Evolutionary conservation across 2,888 invertebrate genomes (phyloP).

Genomic region (Caenorhabditis doughertyi): DNA sequence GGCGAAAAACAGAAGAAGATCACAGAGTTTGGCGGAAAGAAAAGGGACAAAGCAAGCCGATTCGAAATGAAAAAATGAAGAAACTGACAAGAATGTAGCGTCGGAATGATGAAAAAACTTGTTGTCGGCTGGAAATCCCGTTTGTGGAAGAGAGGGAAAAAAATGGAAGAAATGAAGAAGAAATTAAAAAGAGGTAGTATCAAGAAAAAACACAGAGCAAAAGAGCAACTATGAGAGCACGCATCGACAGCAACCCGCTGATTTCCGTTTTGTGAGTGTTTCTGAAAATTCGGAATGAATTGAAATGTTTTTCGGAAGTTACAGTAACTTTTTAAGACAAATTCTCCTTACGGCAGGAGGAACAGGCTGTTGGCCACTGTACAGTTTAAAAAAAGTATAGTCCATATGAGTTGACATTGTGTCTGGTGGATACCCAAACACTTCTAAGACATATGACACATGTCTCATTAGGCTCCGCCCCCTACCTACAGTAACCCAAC

Average conservation of each 20-base stretch:
- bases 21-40: slow-evolving; percentile 36
- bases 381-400: no score
- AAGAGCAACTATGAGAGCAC: slow-evolving; percentile 64
- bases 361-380: no score
- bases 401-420: no score
- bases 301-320: no score
- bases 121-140: slow-evolving; percentile 47
- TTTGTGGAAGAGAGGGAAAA: slow-evolving; percentile 20
- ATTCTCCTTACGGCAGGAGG: no score
- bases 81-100: slow-evolving; percentile 29
- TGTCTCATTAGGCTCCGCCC: no score
- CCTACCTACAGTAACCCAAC: no score
- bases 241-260: slow-evolving; percentile 80
- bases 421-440: no score
- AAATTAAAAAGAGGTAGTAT: slow-evolving; percentile 26
- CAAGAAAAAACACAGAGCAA: background rate
- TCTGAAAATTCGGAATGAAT: slow-evolving; percentile 75
- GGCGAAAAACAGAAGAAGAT: slow-evolving; percentile 10
- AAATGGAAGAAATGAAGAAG: slow-evolving; percentile 20
- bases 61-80: background rate
- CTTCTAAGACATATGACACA: no score
- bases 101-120: slow-evolving; percentile 39
- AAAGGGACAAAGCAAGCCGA: slow-evolving; percentile 9
- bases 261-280: slow-evolving; percentile 79
- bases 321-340: no score